Base-by-base conservation (phyloP, 2,113 vertebrate species). In the Butorides virescens region DNA sequence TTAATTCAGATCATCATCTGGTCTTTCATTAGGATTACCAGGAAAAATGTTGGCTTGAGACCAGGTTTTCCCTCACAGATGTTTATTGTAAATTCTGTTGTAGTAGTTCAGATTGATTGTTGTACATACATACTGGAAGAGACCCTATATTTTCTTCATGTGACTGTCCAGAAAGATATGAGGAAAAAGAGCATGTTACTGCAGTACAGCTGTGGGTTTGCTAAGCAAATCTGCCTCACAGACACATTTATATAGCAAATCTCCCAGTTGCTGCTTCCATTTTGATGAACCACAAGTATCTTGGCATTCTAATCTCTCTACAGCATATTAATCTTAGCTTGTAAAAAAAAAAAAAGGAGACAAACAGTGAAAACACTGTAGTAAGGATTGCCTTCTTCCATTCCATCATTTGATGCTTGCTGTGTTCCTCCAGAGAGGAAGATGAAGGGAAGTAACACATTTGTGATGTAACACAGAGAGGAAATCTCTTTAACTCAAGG, bases 261-360 rank as follows among this genome's bases (percentile, higher is more conserved):
- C 26, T 56, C 58, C 65, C 34, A 65, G 0, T 85, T 0, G 0
- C 58, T 66, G 65, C 56, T 92, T 84, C 91, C 86, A 87, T 89
- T 94, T 75, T 85, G 92, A 94, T 84, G 80, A 94, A 93, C 76
- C 86, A 85, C 91, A 93, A 94, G 72, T 92, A 91, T 89, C 73
- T 87, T 87, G 91, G 86, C 94, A 70, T 90, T 88, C 50, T 87
- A 30, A 89, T 84, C 36, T 93, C 83, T 75, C 80, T 53, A 75
- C 49, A 85, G 53, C 39, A 44, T 92, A 75, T 92, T 84, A 89
- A 94, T 87, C 55, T 95, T 58, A 79, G 27, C 30, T 89, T 52
- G 56, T 86, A 65, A 68, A 76, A 39, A 47, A 66, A 78, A 73
- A 76, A 46, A 44, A 66, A 79, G 30, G 19, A 90, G 5, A 58